Evolutionary conservation across 2,797 vertebrate genomes (phyloP).

Genomic region (Falco rusticolus): DNA sequence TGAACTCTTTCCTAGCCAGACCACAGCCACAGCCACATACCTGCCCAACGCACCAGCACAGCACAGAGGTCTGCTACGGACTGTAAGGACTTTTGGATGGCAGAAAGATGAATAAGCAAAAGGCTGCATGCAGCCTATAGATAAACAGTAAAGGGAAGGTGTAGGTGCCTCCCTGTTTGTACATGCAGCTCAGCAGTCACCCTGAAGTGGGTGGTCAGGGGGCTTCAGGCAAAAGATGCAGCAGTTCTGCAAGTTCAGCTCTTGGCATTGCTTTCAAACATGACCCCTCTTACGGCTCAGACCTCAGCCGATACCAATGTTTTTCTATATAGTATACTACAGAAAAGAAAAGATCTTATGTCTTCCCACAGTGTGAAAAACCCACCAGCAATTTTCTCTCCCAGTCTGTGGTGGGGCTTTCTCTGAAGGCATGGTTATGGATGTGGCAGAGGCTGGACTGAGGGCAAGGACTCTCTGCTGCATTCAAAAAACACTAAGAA

Average conservation of each 20-base stretch:
- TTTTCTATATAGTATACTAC: neutral
- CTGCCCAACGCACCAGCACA: neutral
- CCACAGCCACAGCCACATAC: neutral
- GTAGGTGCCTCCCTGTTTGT: neutral
- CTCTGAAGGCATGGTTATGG: neutral
- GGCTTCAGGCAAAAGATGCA: neutral
- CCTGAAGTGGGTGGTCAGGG: neutral
- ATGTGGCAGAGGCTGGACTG: neutral
- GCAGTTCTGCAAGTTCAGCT: neutral
- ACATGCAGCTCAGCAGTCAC: neutral
- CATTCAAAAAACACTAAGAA: neutral
- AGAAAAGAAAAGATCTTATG: neutral
- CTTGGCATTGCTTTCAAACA: neutral
- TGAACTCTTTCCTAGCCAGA: neutral
- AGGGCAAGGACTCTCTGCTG: neutral
- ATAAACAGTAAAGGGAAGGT: neutral
- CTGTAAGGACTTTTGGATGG: neutral
- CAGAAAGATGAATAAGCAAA: neutral
- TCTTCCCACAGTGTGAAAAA: neutral
- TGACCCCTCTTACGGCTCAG: neutral
- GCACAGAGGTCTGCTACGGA: neutral
- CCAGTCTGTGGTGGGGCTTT: neutral
- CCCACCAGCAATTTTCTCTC: neutral
- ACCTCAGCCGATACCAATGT: neutral
- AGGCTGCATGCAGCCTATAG: neutral